A percentile compares a stretch with the other conserved stretches of the same genome.
These are phyloP conservation scores for Amphibalanus amphitrite DNA, from an alignment of 1,140 invertebrate species.

Conservation along the genomic window DNA sequence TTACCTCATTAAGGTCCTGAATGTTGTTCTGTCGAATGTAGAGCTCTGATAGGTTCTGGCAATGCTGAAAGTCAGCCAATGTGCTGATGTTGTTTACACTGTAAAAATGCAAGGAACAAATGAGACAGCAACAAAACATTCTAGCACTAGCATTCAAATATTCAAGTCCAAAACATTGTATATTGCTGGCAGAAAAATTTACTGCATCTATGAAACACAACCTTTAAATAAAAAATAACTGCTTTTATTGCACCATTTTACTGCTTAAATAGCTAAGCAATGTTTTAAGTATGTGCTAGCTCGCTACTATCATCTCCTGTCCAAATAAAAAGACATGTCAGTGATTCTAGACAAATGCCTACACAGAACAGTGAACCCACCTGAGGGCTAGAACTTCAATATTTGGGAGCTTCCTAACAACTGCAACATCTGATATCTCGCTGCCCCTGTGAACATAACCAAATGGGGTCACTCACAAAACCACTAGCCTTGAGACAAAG, in stretches of 20 bases:
- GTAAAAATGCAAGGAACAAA: slow-evolving; percentile 30
- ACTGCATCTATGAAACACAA: slow-evolving; percentile 1
- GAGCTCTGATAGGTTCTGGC: slow-evolving; percentile 66
- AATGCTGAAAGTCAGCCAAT: slow-evolving; percentile 67
- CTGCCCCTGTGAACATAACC: slow-evolving; percentile 20
- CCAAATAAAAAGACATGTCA: no score
- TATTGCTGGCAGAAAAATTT: no score
- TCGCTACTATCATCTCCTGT: no score
- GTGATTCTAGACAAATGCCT: no score
- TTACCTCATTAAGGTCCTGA: slow-evolving; percentile 54
- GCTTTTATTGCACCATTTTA: no score
- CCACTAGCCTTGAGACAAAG: neutral
- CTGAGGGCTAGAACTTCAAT: slow-evolving; percentile 25
- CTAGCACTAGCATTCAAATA: no score
- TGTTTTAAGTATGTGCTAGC: no score
- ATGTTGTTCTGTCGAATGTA: slow-evolving; percentile 89
- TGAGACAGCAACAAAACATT: neutral
- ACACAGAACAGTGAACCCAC: slow-evolving; percentile 17
- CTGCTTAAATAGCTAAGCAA: no score
- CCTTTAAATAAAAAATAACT: slow-evolving; percentile 10
- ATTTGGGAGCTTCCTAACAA: slow-evolving; percentile 22
- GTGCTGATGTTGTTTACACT: slow-evolving; percentile 81
- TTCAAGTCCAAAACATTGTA: no score
- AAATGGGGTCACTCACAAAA: neutral
- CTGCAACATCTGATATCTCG: slow-evolving; percentile 22